Base-by-base conservation (phyloP, 92 coral and sea anemone species). In the Diadumene lineata region DNA sequence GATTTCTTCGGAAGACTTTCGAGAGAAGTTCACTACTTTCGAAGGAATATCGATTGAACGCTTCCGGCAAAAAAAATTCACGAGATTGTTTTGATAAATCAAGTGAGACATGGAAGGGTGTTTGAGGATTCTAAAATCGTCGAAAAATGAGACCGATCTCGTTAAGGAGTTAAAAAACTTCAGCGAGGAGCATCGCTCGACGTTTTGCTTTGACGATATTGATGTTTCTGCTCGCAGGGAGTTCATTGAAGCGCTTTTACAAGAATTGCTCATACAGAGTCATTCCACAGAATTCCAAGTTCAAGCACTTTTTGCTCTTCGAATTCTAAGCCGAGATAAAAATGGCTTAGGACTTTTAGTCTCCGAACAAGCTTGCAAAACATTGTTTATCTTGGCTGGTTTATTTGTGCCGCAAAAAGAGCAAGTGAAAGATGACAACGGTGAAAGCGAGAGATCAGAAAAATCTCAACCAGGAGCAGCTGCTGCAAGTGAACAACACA, bases 301-400 rank as follows among this genome's bases (percentile, higher is more conserved):
- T 19, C 67, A 72, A 46, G 81, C 89, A 34, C 77, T 96, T 19
- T 75, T 85, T n/a, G 84, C 99, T 11, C 78, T 96, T 68, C 92
- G 99, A 26, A 86, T 96, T 70, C 70, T 96, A 27, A 92, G 97
- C 79, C 91, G 99, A 6, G 97, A 96, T 56, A 88, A 82, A 56
- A 85, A 90, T 56, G 93, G 92, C 10, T 73, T 96, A 46, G 96
- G 92, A 22, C 75, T 87, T 38, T 82, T 96, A 55, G 81, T 79
- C 25, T 81, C 96, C 18, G 97, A 92, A 75, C 65, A 82, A 27
- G 81, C 97, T n/a, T 86, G 87, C 27, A 73, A 63, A 58, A 87
- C 76, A 1, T 80, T 96, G 64, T 73, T 96, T 64, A 77, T 73
- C 29, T 76, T 92, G 18, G 89, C 97, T 4, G 97, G 93, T 23